phyloP scores from a whole-genome alignment of 2,797 vertebrate species.

The Peromyscus attwateri region DNA sequence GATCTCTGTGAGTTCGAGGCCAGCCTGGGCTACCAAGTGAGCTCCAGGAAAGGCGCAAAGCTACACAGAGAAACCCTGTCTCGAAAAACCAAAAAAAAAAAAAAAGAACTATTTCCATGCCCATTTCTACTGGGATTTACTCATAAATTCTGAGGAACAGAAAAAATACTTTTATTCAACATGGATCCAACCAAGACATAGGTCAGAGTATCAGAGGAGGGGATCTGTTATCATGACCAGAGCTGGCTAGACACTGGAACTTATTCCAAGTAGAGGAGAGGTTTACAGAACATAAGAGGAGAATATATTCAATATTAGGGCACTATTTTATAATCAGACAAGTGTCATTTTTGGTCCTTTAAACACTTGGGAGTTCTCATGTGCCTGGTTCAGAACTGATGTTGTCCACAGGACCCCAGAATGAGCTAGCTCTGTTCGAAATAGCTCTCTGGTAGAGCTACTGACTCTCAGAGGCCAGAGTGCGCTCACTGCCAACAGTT shows the following conservation, averaged over 20 bases:
- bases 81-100: too few relatives aligned
- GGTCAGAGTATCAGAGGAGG: not conserved
- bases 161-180: slow-evolving; percentile 64
- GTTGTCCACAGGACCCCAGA: not conserved
- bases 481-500: not conserved
- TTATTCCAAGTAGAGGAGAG: not conserved
- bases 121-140: slow-evolving; percentile 71
- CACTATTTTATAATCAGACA: not conserved
- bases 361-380: not conserved
- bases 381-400: not conserved
- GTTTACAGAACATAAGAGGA: not conserved
- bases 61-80: too few relatives aligned
- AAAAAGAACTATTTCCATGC: slow-evolving; percentile 72
- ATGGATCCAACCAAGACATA: slow-evolving; percentile 30
- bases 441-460: not conserved
- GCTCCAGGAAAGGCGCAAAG: too few relatives aligned
- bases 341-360: not conserved
- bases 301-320: slow-evolving; percentile 7
- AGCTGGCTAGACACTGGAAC: not conserved
- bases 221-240: not conserved
- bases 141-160: slow-evolving; percentile 64
- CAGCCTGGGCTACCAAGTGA: too few relatives aligned
- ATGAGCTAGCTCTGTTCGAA: not conserved
- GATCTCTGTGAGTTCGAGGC: too few relatives aligned
- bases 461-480: not conserved